Evolutionary conservation across 2,797 vertebrate species (phyloP).

Genomic region (Xiphophorus birchmanni): DNA sequence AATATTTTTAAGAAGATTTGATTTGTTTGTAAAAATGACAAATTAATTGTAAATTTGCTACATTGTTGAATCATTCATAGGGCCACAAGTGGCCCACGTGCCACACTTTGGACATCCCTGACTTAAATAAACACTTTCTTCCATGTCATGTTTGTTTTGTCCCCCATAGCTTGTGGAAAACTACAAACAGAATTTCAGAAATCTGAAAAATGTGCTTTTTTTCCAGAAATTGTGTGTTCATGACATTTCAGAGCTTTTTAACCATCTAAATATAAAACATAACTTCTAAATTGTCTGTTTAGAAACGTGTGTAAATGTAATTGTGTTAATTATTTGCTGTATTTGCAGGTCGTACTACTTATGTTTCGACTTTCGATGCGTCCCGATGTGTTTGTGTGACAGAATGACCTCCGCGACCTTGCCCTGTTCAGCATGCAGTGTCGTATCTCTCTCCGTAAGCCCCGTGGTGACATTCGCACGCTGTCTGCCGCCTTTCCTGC

Average conservation of each 20-base stretch:
- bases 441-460: conserved; percentile 13
- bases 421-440: not conserved
- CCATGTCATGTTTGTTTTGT: not conserved
- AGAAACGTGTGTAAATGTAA: not conserved
- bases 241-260: not conserved
- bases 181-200: not conserved
- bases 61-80: too few species aligned
- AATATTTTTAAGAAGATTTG: too few species aligned
- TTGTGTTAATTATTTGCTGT: not conserved
- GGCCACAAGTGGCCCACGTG: too few species aligned
- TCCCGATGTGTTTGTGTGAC: conserved; percentile 3
- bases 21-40: too few species aligned
- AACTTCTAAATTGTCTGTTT: not conserved
- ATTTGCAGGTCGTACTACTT: not conserved
- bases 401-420: not conserved
- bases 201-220: not conserved
- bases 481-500: conserved; percentile 71
- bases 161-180: not conserved
- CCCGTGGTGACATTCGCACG: conserved; percentile 51
- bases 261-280: not conserved
- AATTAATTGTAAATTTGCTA: too few species aligned
- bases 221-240: not conserved
- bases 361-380: not conserved
- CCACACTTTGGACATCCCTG: too few species aligned
- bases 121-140: not conserved